A percentile compares a stretch with the other conserved stretches of the same genome.
Evolutionary conservation across 2,113 vertebrate genomes (phyloP).

Genomic region (Hypocryptadius cinnamomeus): DNA sequence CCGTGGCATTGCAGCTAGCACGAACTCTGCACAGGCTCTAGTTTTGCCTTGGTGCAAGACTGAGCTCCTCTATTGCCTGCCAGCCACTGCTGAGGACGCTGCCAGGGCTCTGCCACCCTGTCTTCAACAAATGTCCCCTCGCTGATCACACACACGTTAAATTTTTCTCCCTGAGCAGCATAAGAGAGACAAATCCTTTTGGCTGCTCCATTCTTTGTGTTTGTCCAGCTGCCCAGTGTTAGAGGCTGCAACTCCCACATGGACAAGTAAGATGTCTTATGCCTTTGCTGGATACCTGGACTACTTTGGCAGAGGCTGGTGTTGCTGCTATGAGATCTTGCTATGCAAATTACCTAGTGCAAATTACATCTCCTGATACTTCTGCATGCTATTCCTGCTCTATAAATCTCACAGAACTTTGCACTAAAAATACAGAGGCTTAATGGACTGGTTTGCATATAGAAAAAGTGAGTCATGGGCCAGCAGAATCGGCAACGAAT

Average conservation of each 20-base stretch:
- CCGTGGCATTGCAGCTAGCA: neutral
- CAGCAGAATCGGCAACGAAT: neutral
- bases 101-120: neutral
- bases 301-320: neutral
- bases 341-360: neutral
- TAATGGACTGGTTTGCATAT: neutral
- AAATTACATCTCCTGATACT: neutral
- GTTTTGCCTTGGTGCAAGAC: neutral
- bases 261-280: neutral
- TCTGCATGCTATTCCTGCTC: neutral
- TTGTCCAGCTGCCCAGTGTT: neutral
- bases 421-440: neutral
- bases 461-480: neutral
- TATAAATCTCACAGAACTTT: neutral
- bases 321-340: neutral
- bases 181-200: neutral
- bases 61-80: neutral
- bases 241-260: neutral
- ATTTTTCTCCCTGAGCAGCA: neutral
- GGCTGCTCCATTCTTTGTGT: neutral
- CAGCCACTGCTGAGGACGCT: neutral
- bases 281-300: neutral
- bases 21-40: neutral
- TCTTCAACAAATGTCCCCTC: neutral
- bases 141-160: neutral